Base-by-base conservation (phyloP, 2,113 vertebrate species). In the Daphoenositta chrysoptera region DNA sequence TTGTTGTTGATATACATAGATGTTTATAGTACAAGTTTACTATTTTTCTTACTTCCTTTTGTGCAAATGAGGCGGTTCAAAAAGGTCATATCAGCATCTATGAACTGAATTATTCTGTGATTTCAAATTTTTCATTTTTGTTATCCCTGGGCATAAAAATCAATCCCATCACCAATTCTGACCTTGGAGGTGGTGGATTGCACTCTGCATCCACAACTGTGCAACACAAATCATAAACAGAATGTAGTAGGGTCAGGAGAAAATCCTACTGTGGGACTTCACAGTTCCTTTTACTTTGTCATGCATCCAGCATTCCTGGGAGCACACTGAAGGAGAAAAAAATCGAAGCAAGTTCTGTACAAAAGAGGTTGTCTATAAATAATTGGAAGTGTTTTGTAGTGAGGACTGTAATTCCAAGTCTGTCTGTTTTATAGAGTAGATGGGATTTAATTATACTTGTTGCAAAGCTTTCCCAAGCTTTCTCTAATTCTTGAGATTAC, bases 391-490 rank as follows among this genome's bases (percentile, higher is more conserved):
- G 48, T 88, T 94, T 70, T 93, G 71, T 86, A 80, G 58, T 33
- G 45, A 70, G 39, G 30, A 58, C 75, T 91, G 66, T 63, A 90
- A 73, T 93, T 94, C 75, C 45, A 72, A 72, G 26, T 61, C 79
- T 83, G 27, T 63, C 76, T 64, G n/a, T 85, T 84, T 86, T 75
- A 64, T 20, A 53, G 90, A 92, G 81, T 45, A 88, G 31, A 33
- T 83, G 65, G 68, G 51, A 93, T 94, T 94, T 94, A 86, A 92
- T 92, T 70, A 86, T 47, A 75, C 40, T 75, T 73, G 22, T 66
- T 83, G 39, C 76, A 90, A 90, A 94, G 30, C 64, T 93, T 92
- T 90, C 56, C 76, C 1, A 7, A 64, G 48, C 50, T 65, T 75
- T 85, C 30, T 57, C 42, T 75, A 57, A 76, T 70, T 81, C 86